A percentile compares a stretch with the other conserved stretches of the same genome.
Evolutionary conservation across 2,797 vertebrate genomes (phyloP).

Genomic region (Chelon auratus): DNA sequence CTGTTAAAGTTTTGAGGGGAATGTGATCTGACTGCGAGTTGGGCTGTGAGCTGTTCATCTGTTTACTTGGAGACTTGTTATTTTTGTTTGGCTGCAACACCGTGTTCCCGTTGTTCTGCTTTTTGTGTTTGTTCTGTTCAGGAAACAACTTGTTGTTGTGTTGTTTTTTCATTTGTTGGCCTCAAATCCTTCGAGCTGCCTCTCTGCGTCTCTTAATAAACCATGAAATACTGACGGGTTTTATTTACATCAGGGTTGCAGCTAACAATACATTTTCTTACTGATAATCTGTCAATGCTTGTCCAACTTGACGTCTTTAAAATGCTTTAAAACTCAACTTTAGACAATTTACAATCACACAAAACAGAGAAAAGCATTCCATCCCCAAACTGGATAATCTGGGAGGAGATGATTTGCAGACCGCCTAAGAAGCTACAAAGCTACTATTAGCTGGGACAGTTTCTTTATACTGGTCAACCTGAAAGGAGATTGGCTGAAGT

Average conservation of each 20-base stretch:
- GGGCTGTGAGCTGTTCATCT: not conserved
- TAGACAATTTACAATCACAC: not conserved
- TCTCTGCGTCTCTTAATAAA: not conserved
- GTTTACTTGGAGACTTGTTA: not conserved
- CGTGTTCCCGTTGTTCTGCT: not conserved
- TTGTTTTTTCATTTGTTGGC: slow-evolving; percentile 13
- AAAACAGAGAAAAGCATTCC: not conserved
- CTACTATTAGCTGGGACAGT: too few relatives aligned
- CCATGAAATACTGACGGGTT: not conserved
- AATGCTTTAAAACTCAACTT: not conserved
- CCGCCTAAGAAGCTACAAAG: too few relatives aligned
- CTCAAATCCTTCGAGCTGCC: not conserved
- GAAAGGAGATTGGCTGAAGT: too few relatives aligned
- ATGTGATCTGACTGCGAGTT: slow-evolving; percentile 1
- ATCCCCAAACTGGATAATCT: not conserved
- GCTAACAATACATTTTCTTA: too few relatives aligned
- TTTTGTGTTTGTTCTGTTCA: not conserved
- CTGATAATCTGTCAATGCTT: too few relatives aligned
- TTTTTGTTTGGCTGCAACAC: slow-evolving; percentile 2
- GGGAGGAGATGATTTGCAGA: not conserved
- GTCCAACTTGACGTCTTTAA: not conserved
- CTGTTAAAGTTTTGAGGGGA: slow-evolving; percentile 16
- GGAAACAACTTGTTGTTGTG: not conserved
- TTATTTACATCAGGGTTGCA: too few relatives aligned
- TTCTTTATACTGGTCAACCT: too few relatives aligned